Evolutionary conservation across 2,113 vertebrate genomes (phyloP).

Genomic region (Leptocoma aspasia): DNA sequence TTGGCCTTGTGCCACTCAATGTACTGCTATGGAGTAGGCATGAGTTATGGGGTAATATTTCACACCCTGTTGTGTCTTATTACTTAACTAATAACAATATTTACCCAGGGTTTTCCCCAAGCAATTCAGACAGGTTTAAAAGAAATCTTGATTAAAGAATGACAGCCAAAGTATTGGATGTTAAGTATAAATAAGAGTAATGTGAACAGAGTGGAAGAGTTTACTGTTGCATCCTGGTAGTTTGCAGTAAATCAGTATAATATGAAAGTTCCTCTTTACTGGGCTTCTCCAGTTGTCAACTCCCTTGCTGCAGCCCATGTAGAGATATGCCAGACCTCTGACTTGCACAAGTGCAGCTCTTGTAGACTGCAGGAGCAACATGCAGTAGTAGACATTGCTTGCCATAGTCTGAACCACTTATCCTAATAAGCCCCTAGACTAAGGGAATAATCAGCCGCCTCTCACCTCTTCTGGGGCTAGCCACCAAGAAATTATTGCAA

Average conservation of each 20-base stretch:
- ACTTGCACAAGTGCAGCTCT: background rate
- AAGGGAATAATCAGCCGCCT: background rate
- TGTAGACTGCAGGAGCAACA: background rate
- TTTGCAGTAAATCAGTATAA: conserved; percentile 67
- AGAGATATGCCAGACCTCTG: background rate
- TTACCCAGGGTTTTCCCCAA: conserved; percentile 67
- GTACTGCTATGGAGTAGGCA: conserved; percentile 4
- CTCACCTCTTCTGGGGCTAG: background rate
- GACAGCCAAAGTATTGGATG: conserved; percentile 69
- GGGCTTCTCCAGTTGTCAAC: background rate
- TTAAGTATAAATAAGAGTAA: conserved; percentile 75
- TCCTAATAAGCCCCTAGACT: background rate
- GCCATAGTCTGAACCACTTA: background rate
- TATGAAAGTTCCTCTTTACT: conserved; percentile 42
- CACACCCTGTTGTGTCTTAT: conserved; percentile 69
- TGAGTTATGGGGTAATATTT: conserved; percentile 70
- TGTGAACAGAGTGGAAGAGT: conserved; percentile 63
- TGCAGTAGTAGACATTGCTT: rapidly evolving
- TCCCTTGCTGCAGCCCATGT: background rate
- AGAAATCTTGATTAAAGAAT: conserved; percentile 75
- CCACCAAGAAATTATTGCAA: background rate
- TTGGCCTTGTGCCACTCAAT: conserved; percentile 64
- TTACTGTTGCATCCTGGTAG: conserved; percentile 60
- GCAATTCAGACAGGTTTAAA: conserved; percentile 59
- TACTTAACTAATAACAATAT: conserved; percentile 75